Base-by-base conservation (phyloP, 2,888 invertebrate genomes). In the Linnaemya vulpina region DNA sequence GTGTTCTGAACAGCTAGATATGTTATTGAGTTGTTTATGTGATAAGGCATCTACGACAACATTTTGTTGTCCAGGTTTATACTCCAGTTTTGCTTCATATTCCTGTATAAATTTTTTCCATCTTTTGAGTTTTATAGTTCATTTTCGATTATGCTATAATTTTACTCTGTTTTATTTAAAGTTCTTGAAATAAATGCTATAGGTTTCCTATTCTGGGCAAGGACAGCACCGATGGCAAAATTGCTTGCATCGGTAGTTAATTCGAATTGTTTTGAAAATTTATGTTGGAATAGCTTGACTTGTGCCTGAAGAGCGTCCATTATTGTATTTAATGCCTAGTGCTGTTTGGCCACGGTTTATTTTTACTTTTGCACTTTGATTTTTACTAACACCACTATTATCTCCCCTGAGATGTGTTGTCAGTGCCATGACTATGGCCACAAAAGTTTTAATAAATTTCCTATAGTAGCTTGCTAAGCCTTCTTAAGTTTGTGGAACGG, bases 11-110 rank as follows among this genome's bases (percentile, higher is more conserved):
- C 35, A 30, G 11, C n/a, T 53, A 15, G 30, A 58, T 58, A 30
- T 58, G 30, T 30, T 58, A 58, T 58, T 30, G 1, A 35, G 15
- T n/a, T 60, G 58, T 10, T 62, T n/a, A 10, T 20, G 60, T 20
- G 60, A 62, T 62, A 62, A 62, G 20, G 38, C 38, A 11, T 38
- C 35, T 62, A n/a, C n/a, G n/a, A 38, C 60, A 38, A 62, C 38
- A 38, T 62, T 62, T 62, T 62, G 38, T 38, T 62, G 38, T 38
- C 38, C 60, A 62, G 38, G 60, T 25, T 62, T 38, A 38, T 62
- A 38, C 38, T 17, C 60, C 20, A 62, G 38, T 62, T 62, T 62
- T 17, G 60, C 20, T 1, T 8, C 58, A n/a, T n/a, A 60, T 60
- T 60, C 35, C 10, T 60, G n/a, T 35, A 35, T 60, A 10, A 60